Evolutionary conservation across 2,888 invertebrate genomes (phyloP).

Genomic region (Temnothorax ravouxi): DNA sequence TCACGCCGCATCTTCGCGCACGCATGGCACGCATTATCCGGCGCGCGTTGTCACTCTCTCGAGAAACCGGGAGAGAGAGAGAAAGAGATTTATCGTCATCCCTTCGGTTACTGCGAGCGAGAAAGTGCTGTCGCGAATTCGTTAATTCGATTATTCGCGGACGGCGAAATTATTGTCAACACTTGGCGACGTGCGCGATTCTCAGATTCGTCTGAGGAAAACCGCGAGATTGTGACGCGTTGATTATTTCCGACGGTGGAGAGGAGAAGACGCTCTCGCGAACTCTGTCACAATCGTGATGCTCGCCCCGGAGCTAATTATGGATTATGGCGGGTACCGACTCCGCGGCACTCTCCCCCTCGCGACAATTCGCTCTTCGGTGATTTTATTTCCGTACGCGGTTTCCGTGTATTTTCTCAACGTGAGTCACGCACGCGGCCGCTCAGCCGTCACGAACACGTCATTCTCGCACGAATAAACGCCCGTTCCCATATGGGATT

Average conservation of each 20-base stretch:
- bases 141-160: not conserved
- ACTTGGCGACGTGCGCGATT: not conserved
- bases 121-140: not conserved
- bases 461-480: slow-evolving; percentile 53
- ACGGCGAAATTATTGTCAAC: not conserved
- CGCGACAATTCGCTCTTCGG: slow-evolving; percentile 40
- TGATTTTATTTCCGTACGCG: slow-evolving; percentile 61
- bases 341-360: not conserved
- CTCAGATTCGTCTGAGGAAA: not conserved
- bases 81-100: not conserved
- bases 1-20: slow-evolving; percentile 8
- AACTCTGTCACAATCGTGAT: not conserved
- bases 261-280: not conserved
- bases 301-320: slow-evolving; percentile 28
- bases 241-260: not conserved
- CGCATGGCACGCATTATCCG: slow-evolving; percentile 1
- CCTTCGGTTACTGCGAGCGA: not conserved
- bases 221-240: not conserved
- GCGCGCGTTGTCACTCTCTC: slow-evolving; percentile 22
- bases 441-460: slow-evolving; percentile 56
- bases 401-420: slow-evolving; percentile 61
- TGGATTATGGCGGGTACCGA: slow-evolving; percentile 18
- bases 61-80: slow-evolving; percentile 2
- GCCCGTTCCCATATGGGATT: slow-evolving; percentile 21
- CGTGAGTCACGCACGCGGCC: slow-evolving; percentile 55